Evolutionary conservation across 2,888 invertebrate species (phyloP).

Genomic region (Horisme vitalbata): DNA sequence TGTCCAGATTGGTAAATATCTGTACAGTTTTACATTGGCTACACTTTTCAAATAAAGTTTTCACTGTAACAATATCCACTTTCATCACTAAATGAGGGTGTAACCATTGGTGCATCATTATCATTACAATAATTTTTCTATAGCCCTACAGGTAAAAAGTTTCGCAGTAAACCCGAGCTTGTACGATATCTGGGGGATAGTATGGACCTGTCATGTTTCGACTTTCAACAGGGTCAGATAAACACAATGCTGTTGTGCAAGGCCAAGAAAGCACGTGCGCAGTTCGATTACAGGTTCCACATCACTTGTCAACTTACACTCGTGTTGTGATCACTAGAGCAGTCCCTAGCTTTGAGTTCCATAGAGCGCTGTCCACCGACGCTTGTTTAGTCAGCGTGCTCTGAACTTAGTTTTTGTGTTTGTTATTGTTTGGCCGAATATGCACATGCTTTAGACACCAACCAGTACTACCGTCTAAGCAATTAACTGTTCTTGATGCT

Average conservation of each 20-base stretch:
- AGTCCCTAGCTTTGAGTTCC: slow-evolving; percentile 67
- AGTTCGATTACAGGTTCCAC: slow-evolving; percentile 87
- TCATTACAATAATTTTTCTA: slow-evolving; percentile 72
- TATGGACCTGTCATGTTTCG: slow-evolving; percentile 91
- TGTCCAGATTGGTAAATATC: neutral
- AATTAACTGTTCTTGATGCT: slow-evolving; percentile 36
- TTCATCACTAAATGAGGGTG: slow-evolving; percentile 54
- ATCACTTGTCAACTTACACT: slow-evolving; percentile 59
- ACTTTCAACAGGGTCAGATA: slow-evolving; percentile 91
- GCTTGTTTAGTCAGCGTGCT: slow-evolving; percentile 53
- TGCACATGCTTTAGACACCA: slow-evolving; percentile 42
- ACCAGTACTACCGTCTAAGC: slow-evolving; percentile 35
- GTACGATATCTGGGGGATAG: slow-evolving; percentile 89
- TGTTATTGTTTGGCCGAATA: slow-evolving; percentile 26
- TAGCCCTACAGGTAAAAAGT: slow-evolving; percentile 92
- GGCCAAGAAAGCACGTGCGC: slow-evolving; percentile 87
- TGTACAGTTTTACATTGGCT: neutral
- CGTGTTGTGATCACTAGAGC: slow-evolving; percentile 80
- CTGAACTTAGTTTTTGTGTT: slow-evolving; percentile 32
- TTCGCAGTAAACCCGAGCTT: slow-evolving; percentile 91
- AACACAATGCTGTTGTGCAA: slow-evolving; percentile 87
- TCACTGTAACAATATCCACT: slow-evolving; percentile 50
- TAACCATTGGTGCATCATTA: slow-evolving; percentile 52
- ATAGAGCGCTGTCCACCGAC: slow-evolving; percentile 46
- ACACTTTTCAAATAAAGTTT: too few species aligned